Conservation (phyloP, 2,113 vertebrate species). For the Cariama cristata region DNA sequence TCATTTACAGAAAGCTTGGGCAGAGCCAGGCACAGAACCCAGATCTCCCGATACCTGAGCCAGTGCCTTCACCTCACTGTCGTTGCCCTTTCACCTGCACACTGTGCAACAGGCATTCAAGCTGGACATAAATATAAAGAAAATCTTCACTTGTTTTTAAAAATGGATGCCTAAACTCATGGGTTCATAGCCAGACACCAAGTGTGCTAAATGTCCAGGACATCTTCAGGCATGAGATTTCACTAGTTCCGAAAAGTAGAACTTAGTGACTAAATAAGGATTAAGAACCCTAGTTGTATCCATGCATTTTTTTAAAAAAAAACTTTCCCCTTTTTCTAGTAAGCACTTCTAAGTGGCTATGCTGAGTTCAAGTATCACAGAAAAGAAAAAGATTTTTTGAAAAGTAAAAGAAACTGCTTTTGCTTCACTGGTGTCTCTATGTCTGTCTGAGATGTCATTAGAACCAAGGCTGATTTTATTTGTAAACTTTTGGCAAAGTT, state of each 20-base stretch:
- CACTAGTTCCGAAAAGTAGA: background rate
- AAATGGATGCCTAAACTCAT: background rate
- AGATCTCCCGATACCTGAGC: background rate
- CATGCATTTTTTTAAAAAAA: background rate
- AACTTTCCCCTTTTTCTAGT: background rate
- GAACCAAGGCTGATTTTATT: background rate
- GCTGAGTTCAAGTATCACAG: background rate
- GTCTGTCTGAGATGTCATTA: background rate
- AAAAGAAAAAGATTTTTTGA: background rate
- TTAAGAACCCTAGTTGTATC: background rate
- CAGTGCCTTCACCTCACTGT: background rate
- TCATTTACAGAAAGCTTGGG: slow-evolving; percentile 3
- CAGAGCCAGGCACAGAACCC: background rate
- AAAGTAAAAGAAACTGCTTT: background rate
- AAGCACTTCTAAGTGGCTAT: background rate
- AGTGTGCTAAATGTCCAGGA: background rate
- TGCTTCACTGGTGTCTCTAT: background rate
- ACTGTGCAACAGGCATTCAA: background rate
- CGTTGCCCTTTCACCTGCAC: background rate
- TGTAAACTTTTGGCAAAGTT: background rate
- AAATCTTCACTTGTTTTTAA: background rate
- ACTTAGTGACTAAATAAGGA: background rate
- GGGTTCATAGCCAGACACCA: background rate
- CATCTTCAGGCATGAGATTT: background rate
- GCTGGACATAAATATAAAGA: background rate